phyloP scores from a whole-genome alignment of 1,140 invertebrate species.

The Bombus vancouverensis region DNA sequence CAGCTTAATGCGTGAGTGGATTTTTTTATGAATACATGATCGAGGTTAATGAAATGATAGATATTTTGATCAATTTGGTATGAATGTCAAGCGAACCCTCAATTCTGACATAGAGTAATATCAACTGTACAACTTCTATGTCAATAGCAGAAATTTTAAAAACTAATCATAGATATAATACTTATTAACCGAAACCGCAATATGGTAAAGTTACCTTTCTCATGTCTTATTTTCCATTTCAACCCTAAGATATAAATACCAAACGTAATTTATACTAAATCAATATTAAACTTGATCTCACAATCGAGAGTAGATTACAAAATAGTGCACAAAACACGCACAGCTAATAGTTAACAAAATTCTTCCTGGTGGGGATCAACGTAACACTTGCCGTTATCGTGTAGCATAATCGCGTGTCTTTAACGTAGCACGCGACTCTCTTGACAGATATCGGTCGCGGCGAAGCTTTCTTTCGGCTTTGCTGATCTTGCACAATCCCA shows the following conservation, averaged over 20 bases:
- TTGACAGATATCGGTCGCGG: conserved; percentile 25
- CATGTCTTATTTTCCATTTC: background rate
- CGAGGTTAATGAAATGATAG: conserved; percentile 34
- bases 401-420: conserved; percentile 2
- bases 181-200: background rate
- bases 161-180: background rate
- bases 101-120: background rate
- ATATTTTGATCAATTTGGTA: background rate
- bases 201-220: background rate
- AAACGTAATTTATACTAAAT: background rate
- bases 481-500: conserved; percentile 28
- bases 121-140: background rate
- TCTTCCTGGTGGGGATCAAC: conserved; percentile 24
- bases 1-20: conserved; percentile 30
- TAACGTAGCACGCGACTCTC: background rate
- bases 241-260: no score
- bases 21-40: conserved; percentile 36
- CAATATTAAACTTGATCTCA: background rate
- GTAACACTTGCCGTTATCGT: conserved; percentile 23
- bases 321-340: background rate
- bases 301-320: background rate
- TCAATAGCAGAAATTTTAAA: background rate
- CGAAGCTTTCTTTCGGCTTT: conserved; percentile 24
- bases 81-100: background rate
- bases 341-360: background rate